Evolutionary conservation across 2,797 vertebrate genomes (phyloP), one percentile per base, ranked within the genome.

Genomic region (Heteromormyrus szaboi): DNA sequence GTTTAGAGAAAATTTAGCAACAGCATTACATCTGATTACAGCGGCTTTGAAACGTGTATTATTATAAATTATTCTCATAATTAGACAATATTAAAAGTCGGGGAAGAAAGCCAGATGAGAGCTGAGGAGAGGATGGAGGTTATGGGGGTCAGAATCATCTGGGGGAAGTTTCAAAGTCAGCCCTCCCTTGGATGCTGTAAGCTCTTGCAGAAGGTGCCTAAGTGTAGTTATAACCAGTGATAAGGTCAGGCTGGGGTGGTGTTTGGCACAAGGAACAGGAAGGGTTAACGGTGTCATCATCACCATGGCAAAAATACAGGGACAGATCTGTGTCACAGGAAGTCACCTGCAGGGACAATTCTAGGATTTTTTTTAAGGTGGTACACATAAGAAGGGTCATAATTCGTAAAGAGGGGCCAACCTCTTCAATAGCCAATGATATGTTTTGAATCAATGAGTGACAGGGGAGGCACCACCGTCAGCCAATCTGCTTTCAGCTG

Each of bases 31-130:
- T 46, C 44, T 48, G 44, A 83, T 83, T 83, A 83, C 44, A 83
- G 41, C 9, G 8, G 44, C 41, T 83, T 50, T 83, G 76, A 48
- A 83, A 83, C 76, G 37, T 65, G 62, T n/a, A 83, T 83, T 83
- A 83, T 83, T 83, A 48, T 85, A 53, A 85, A 85, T 85, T 85
- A 29, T 48, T 85, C 25, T 85, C n/a, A 54, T 29, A 51, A 54
- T 51, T 54, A 17, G 84, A 51, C 50, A 53, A 85, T 51, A 48
- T 51, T 51, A 85, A 48, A 85, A 51, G 50, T 48, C 44, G 3
- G 48, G 50, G 14, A 22, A 85, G 29, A 51, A 85, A 33, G 25
- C n/a, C 22, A 33, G 50, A 11, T 48, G 46, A 54, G 22, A 17
- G 84, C 14, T 25, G 25, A 53, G 83, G 83, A 85, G n/a, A 44